These are phyloP conservation scores for Otus sunia DNA, from an alignment of 2,113 vertebrate species.

Conservation along the genomic window DNA sequence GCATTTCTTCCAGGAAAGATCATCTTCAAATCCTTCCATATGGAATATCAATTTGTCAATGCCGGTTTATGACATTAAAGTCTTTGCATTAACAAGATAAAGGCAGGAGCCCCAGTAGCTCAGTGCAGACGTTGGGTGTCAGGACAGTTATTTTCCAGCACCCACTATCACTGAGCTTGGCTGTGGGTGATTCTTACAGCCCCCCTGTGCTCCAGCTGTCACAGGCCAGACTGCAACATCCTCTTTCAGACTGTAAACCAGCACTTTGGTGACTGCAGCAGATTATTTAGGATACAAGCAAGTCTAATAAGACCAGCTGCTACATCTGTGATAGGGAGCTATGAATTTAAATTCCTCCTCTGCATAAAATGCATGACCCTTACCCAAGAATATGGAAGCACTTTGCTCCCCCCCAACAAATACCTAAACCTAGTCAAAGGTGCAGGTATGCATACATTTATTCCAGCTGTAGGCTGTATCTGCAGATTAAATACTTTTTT, in stretches of 20 bases:
- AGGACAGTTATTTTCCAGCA: neutral
- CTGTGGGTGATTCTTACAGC: accelerated
- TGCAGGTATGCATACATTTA: slow-evolving; percentile 24
- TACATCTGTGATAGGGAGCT: neutral
- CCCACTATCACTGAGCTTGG: neutral
- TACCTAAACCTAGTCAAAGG: slow-evolving; percentile 5
- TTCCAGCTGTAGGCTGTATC: slow-evolving; percentile 1
- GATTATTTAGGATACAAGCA: neutral
- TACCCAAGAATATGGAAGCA: neutral
- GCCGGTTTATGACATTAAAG: neutral
- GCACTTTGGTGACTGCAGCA: neutral
- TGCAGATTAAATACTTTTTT: slow-evolving; percentile 15
- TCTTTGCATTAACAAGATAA: neutral
- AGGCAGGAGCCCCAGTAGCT: neutral
- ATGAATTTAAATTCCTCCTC: neutral
- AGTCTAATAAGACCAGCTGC: neutral
- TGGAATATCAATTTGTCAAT: neutral
- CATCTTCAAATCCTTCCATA: neutral
- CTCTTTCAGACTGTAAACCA: neutral
- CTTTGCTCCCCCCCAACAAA: neutral
- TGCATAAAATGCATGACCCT: neutral
- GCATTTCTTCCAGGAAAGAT: neutral
- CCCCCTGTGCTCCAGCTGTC: neutral
- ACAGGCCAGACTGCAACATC: neutral
- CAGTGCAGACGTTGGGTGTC: neutral